A percentile compares a stretch with the other conserved stretches of the same genome.
Conservation (phyloP, 2,888 invertebrate species). For the Oconnorella tubifera region DNA sequence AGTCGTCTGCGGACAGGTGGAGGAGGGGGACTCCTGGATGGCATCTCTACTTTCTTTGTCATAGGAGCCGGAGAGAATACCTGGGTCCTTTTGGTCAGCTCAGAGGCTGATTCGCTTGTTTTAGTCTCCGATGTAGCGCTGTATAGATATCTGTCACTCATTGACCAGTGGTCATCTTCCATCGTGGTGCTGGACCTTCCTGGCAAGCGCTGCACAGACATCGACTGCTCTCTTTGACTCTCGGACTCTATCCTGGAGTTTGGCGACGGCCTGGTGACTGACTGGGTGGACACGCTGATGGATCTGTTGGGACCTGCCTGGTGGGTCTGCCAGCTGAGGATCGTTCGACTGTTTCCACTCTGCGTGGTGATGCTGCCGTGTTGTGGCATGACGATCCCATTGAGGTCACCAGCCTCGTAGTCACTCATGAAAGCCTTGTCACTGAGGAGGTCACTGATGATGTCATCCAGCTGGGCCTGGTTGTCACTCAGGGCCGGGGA, state of each 20-base stretch:
- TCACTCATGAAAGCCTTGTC: slow-evolving; percentile 39
- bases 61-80: neutral
- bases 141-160: neutral
- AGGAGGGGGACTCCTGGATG: neutral
- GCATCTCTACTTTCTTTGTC: neutral
- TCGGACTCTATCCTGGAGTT: neutral
- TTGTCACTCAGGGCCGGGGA: neutral
- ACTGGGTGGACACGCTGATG: slow-evolving; percentile 29
- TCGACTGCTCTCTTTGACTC: neutral
- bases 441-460: slow-evolving; percentile 51
- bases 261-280: slow-evolving; percentile 18
- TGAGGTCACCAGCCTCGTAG: slow-evolving; percentile 5
- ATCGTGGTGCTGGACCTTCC: neutral
- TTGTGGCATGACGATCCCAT: neutral
- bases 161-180: neutral
- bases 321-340: slow-evolving; percentile 35
- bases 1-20: slow-evolving; percentile 10
- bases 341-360: slow-evolving; percentile 30
- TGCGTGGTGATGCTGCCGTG: slow-evolving; percentile 34
- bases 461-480: slow-evolving; percentile 46
- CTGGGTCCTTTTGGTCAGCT: neutral
- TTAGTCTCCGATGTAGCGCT: neutral
- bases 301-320: slow-evolving; percentile 28
- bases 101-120: neutral
- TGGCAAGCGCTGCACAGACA: neutral